phyloP scores from a whole-genome alignment of 2,113 vertebrate genomes.

The Indicator indicator region DNA sequence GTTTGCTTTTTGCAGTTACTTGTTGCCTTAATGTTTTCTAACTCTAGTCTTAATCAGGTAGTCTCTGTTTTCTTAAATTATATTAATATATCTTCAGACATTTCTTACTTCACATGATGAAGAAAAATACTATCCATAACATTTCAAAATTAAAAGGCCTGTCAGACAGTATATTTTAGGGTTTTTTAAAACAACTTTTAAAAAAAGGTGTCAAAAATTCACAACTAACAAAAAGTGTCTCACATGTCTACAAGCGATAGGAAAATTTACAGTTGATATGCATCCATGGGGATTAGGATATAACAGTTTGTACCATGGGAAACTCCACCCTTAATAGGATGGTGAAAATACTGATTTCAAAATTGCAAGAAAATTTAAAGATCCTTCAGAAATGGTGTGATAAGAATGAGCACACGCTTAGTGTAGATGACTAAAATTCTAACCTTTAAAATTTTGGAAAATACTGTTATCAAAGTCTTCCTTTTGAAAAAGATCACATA shows the following conservation, averaged over 20 bases:
- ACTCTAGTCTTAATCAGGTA: background rate
- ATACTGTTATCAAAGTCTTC: background rate
- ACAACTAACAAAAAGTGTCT: background rate
- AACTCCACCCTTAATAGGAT: background rate
- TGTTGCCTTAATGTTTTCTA: background rate
- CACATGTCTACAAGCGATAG: rapidly evolving
- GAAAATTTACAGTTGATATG: background rate
- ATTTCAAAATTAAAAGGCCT: background rate
- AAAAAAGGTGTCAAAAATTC: background rate
- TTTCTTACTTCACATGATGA: background rate
- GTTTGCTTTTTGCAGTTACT: background rate
- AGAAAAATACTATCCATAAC: background rate
- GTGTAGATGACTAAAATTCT: background rate
- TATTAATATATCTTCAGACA: background rate
- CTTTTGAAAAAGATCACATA: background rate
- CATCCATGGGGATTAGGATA: background rate
- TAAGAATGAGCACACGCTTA: background rate
- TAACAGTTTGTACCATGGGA: background rate
- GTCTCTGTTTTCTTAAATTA: background rate
- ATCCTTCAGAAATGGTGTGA: background rate
- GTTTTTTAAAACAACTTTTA: too few relatives aligned
- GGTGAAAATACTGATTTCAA: background rate
- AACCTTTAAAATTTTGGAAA: background rate
- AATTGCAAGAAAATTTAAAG: background rate
- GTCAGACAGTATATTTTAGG: background rate